These are phyloP conservation scores for Galerucella nymphaeae DNA, from an alignment of 2,888 invertebrate genomes.

Conservation along the genomic window DNA sequence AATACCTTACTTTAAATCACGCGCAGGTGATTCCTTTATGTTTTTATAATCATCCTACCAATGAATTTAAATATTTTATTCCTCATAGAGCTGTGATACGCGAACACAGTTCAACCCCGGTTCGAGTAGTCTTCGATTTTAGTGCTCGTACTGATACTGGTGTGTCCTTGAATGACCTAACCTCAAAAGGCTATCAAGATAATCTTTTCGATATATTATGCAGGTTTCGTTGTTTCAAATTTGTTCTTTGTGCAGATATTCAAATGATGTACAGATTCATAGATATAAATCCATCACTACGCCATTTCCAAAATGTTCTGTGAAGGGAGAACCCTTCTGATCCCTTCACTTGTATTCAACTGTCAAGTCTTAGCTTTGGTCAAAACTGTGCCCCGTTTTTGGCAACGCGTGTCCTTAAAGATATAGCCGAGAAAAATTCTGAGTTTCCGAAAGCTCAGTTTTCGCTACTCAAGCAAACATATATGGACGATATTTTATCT, in stretches of 20 bases:
- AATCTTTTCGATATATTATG: conserved; percentile 3
- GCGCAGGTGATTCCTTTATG: not conserved
- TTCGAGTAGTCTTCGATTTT: not conserved
- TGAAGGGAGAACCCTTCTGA: not conserved
- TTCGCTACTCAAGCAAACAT: too few relatives aligned
- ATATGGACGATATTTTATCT: too few relatives aligned
- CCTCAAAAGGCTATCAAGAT: not conserved
- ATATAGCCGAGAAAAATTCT: not conserved
- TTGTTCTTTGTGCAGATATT: conserved; percentile 2
- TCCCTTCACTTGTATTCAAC: not conserved
- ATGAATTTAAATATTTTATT: not conserved
- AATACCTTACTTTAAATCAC: not conserved
- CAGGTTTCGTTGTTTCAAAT: not conserved
- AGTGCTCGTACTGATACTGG: not conserved
- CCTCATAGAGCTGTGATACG: not conserved
- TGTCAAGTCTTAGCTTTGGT: not conserved
- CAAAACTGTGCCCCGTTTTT: not conserved
- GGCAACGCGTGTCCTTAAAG: not conserved
- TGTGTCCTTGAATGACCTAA: not conserved
- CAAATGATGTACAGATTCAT: not conserved
- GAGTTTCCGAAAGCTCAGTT: too few relatives aligned
- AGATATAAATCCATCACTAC: not conserved
- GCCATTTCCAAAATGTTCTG: not conserved
- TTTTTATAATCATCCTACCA: not conserved
- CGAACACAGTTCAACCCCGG: not conserved